Evolutionary conservation across 2,797 vertebrate genomes (phyloP).

Genomic region (Cyprinodon diabolis): DNA sequence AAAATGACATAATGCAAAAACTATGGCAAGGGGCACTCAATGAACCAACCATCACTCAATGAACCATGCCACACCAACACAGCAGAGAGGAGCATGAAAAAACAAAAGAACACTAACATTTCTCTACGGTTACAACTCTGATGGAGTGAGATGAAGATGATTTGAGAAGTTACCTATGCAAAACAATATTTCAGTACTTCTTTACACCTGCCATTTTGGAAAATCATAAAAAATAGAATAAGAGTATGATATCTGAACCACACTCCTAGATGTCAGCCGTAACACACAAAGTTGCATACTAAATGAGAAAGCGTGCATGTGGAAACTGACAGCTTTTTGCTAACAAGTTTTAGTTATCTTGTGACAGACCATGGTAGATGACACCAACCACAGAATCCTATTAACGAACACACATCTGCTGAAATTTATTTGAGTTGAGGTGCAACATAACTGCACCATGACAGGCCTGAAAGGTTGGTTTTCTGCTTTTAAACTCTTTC

Average conservation of each 20-base stretch:
- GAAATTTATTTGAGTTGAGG: constrained; percentile 31
- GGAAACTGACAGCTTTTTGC: constrained; percentile 23
- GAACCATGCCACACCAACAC: constrained; percentile 23
- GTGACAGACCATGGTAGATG: constrained; percentile 17
- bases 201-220: background rate
- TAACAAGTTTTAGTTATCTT: constrained; percentile 12
- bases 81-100: constrained; percentile 23
- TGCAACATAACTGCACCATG: constrained; percentile 7
- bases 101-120: constrained; percentile 9
- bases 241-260: background rate
- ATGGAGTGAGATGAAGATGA: constrained; percentile 5
- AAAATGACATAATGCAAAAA: constrained; percentile 54
- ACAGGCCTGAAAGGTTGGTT: constrained; percentile 28
- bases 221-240: constrained; percentile 16
- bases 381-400: constrained; percentile 30
- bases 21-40: background rate
- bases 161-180: background rate
- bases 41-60: too few relatives aligned
- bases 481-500: constrained; percentile 25
- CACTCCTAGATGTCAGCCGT: constrained; percentile 17
- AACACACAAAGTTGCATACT: constrained; percentile 14
- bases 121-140: constrained; percentile 22
- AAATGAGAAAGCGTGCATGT: constrained; percentile 37
- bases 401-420: constrained; percentile 8
- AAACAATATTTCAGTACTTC: background rate